These are phyloP conservation scores for Poeciliopsis gracilis DNA, from an alignment of 2,797 vertebrate genomes.

Conservation along the genomic window DNA sequence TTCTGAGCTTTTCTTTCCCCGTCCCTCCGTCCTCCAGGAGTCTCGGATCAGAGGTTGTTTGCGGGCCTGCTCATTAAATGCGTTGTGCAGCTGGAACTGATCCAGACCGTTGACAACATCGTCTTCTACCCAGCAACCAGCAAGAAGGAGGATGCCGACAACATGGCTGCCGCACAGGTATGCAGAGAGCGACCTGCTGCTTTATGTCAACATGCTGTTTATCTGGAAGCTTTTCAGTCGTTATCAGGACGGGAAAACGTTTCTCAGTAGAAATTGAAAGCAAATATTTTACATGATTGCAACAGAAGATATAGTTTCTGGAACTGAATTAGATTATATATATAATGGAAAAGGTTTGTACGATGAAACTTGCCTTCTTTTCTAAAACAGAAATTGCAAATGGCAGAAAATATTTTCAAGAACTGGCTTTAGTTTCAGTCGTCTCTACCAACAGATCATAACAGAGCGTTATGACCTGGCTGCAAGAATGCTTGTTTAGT, in stretches of 20 bases:
- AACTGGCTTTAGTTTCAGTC: too few species aligned
- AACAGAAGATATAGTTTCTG: too few species aligned
- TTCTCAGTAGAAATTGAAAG: not conserved
- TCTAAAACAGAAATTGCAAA: too few species aligned
- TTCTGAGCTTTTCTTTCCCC: not conserved
- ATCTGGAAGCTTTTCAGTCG: not conserved
- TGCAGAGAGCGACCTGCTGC: not conserved
- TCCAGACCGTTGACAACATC: constrained; percentile 98
- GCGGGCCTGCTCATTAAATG: constrained; percentile 97
- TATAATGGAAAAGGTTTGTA: too few species aligned
- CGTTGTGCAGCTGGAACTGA: constrained; percentile 95
- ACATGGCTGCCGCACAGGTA: constrained; percentile 96
- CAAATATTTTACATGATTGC: not conserved
- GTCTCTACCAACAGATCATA: too few species aligned
- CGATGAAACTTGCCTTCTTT: too few species aligned
- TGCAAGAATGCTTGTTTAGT: too few species aligned
- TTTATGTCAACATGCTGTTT: not conserved
- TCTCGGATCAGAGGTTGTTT: constrained; percentile 93
- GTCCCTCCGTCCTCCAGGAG: constrained; percentile 56
- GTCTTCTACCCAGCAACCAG: constrained; percentile 96
- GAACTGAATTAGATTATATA: too few species aligned
- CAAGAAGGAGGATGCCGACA: constrained; percentile 97
- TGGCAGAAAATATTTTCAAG: too few species aligned
- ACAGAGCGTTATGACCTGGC: too few species aligned
- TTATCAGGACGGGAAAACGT: not conserved